A percentile compares a stretch with the other conserved stretches of the same genome.
These are phyloP conservation scores for Lynx canadensis DNA, from an alignment of 2,113 vertebrate species.

Conservation along the genomic window DNA sequence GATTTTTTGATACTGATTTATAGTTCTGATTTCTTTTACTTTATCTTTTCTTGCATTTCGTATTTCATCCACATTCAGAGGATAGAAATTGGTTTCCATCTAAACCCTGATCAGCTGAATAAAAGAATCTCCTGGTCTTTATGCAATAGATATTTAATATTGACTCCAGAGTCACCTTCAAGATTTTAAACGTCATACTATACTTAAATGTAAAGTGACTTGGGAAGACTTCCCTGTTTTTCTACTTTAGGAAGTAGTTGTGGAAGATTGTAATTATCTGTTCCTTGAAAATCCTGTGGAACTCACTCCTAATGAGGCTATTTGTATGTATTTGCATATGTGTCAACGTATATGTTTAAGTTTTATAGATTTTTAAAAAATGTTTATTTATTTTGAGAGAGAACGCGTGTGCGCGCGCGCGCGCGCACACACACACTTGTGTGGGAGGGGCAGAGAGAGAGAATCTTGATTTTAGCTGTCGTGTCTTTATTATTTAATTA, in stretches of 20 bases:
- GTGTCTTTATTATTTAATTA: background rate
- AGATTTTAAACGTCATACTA: background rate
- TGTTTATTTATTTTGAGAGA: too few species aligned
- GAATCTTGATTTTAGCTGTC: background rate
- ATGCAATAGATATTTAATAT: background rate
- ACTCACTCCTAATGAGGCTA: background rate
- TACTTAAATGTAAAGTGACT: background rate
- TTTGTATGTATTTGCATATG: background rate
- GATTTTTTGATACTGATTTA: background rate
- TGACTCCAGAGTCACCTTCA: background rate
- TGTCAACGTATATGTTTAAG: background rate
- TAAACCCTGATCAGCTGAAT: background rate
- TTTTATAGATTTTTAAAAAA: background rate
- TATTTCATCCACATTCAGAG: background rate
- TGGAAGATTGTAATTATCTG: background rate
- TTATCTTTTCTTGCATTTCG: background rate
- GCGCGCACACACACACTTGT: too few species aligned
- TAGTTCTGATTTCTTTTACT: background rate
- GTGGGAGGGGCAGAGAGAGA: too few species aligned
- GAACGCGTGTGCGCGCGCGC: fast-evolving
- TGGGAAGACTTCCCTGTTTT: background rate
- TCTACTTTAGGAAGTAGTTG: background rate
- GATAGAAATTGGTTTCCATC: background rate
- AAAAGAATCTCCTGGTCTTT: background rate
- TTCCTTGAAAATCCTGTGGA: background rate